Evolutionary conservation across 53 echinoderm and acorn worm species (phyloP), one percentile per base, ranked within the genome.

Genomic region (Echinarachnius parma): DNA sequence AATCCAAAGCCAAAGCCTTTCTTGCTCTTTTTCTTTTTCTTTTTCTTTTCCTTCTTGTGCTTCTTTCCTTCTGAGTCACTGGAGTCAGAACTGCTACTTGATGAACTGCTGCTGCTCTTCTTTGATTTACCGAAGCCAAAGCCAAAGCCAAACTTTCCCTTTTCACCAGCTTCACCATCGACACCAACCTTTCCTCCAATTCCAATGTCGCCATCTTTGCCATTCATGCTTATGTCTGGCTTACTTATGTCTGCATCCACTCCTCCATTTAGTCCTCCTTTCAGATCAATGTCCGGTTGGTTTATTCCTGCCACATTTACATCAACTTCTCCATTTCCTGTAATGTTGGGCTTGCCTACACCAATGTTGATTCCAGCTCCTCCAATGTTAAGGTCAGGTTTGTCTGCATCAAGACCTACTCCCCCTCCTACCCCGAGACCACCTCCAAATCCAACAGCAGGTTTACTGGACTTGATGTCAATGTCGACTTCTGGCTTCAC

Each of bases 121-220:
- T 62, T 62, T 3, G 66, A 66, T 47, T 66, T 66, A 9, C 65
- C 81, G 47, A 87, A 64, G 5, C 78, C 64, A 71, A 87, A 83
- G 5, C 78, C 62, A 61, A 85, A 80, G 2, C 64, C 83, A n/a
- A 72, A 32, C 30, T 80, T 85, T 62, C 79, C 83, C 63, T 86
- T 86, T 34, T 75, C 62, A 28, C 60, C 66, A 26, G 57, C 62
- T 26, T 62, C 62, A 21, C 21, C 52, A 37, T 75, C 30, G 31
- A 48, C 33, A 48, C 48, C 67, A 48, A 5, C 22, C 1, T 66
- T 49, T 1, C 31, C 57, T 26, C n/a, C n/a, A n/a, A n/a, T n/a
- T n/a, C 27, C 57, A 27, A 57, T 57, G 28, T 16, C 57, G 3
- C 24, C 67, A 16, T n/a, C n/a, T n/a, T n/a, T n/a, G n/a, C n/a